Percentiles rank a stretch among this genome's conserved stretches.
phyloP scores from a whole-genome alignment of 1,140 invertebrate species.

The Brachionus calyciflorus region DNA sequence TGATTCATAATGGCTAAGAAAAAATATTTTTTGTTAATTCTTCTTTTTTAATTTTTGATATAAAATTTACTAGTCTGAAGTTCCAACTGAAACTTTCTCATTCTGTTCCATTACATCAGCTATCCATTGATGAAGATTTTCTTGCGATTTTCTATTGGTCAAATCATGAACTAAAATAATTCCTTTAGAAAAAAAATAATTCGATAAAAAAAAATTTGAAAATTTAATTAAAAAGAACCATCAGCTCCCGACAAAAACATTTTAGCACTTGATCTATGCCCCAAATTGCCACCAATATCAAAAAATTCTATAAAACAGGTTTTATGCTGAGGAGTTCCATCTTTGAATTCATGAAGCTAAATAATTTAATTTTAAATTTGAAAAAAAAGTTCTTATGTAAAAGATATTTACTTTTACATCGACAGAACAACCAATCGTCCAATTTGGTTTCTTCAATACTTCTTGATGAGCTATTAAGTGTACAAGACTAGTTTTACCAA shows the following conservation, averaged over 20 bases:
- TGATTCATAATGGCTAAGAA: background rate
- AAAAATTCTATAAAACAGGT: slow-evolving; percentile 91
- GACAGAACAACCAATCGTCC: slow-evolving; percentile 90
- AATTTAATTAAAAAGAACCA: slow-evolving; percentile 65
- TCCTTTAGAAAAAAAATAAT: slow-evolving; percentile 64
- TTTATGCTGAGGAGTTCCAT: slow-evolving; percentile 79
- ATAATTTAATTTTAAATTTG: too few relatives aligned
- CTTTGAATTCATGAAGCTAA: slow-evolving; percentile 83
- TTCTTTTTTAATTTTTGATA: background rate
- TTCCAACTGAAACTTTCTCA: background rate
- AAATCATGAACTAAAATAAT: slow-evolving; percentile 92
- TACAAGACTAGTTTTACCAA: slow-evolving; percentile 89
- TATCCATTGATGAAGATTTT: slow-evolving; percentile 87
- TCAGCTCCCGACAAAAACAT: slow-evolving; percentile 89
- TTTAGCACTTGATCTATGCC: slow-evolving; percentile 76
- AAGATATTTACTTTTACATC: slow-evolving; percentile 73
- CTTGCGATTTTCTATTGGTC: slow-evolving; percentile 89
- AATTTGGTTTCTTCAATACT: slow-evolving; percentile 75
- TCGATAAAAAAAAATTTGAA: background rate
- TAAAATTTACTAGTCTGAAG: slow-evolving; percentile 4
- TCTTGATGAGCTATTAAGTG: slow-evolving; percentile 84
- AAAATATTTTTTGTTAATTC: background rate
- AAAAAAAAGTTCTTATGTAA: too few relatives aligned
- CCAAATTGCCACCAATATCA: slow-evolving; percentile 89
- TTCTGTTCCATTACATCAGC: slow-evolving; percentile 74